These are phyloP conservation scores for Anagrus nilaparvatae DNA, from an alignment of 1,140 invertebrate species.

Conservation along the genomic window DNA sequence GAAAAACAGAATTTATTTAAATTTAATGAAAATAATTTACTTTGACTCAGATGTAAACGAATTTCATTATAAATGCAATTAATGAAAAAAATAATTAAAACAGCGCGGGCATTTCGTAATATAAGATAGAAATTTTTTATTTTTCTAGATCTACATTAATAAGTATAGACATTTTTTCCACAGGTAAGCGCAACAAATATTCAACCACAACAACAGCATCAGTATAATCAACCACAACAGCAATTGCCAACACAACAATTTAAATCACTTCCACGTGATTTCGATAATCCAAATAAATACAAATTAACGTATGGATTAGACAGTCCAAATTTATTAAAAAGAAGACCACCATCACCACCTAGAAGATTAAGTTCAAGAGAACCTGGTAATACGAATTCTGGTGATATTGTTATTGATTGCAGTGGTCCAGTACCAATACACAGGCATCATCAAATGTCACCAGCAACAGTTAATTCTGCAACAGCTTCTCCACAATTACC, in stretches of 20 bases:
- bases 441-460: conserved; percentile 19
- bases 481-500: conserved; percentile 36
- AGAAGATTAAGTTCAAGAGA: conserved; percentile 56
- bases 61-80: too few relatives aligned
- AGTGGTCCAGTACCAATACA: conserved; percentile 39
- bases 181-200: too few relatives aligned
- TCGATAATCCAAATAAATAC: conserved; percentile 40
- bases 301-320: conserved; percentile 39
- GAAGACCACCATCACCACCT: conserved; percentile 72
- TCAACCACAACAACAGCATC: too few relatives aligned
- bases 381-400: conserved; percentile 22
- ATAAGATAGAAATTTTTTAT: too few relatives aligned
- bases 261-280: conserved; percentile 40
- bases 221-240: too few relatives aligned
- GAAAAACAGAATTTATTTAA: too few relatives aligned
- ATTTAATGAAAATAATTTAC: too few relatives aligned
- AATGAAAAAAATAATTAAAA: too few relatives aligned
- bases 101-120: too few relatives aligned
- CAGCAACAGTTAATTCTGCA: conserved; percentile 31
- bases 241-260: conserved; percentile 37
- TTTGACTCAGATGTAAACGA: too few relatives aligned
- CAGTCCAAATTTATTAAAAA: conserved; percentile 36
- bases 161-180: too few relatives aligned
- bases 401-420: conserved; percentile 40
- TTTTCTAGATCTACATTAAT: too few relatives aligned